Conservation (phyloP, 2,797 vertebrate species). For the Oryzias dopingdopingensis region DNA sequence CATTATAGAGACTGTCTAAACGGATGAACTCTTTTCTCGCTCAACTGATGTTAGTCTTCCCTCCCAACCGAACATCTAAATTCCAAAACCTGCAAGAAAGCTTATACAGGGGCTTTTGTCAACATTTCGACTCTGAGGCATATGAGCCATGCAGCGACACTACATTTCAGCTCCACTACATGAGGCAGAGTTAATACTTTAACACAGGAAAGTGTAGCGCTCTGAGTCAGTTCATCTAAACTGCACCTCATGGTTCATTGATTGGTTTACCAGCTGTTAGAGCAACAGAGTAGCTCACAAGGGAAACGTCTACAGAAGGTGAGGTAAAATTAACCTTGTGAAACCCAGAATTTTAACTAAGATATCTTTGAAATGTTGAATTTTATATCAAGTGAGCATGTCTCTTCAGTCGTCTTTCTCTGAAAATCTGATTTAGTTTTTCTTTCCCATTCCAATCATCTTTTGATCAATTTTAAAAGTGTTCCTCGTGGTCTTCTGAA, state of each 20-base stretch:
- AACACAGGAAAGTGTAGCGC: conserved; percentile 6
- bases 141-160: background rate
- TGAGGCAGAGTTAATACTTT: conserved; percentile 2
- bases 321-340: background rate
- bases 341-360: background rate
- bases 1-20: conserved; percentile 16
- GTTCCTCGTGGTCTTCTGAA: too few relatives aligned
- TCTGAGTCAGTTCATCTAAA: conserved; percentile 29
- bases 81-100: background rate
- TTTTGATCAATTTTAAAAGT: too few relatives aligned
- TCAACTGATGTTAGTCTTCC: conserved; percentile 9
- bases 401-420: too few relatives aligned
- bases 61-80: conserved; percentile 6
- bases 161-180: background rate
- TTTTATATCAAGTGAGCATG: too few relatives aligned
- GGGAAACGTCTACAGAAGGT: background rate
- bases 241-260: conserved; percentile 17
- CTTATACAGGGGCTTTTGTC: background rate
- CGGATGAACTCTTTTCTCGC: conserved; percentile 18
- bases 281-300: conserved; percentile 4
- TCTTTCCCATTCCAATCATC: too few relatives aligned
- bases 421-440: too few relatives aligned
- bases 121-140: background rate
- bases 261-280: conserved; percentile 42
- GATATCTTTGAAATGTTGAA: too few relatives aligned